Evolutionary conservation across 2,797 vertebrate genomes (phyloP).

Genomic region (Ceyx erithaca): DNA sequence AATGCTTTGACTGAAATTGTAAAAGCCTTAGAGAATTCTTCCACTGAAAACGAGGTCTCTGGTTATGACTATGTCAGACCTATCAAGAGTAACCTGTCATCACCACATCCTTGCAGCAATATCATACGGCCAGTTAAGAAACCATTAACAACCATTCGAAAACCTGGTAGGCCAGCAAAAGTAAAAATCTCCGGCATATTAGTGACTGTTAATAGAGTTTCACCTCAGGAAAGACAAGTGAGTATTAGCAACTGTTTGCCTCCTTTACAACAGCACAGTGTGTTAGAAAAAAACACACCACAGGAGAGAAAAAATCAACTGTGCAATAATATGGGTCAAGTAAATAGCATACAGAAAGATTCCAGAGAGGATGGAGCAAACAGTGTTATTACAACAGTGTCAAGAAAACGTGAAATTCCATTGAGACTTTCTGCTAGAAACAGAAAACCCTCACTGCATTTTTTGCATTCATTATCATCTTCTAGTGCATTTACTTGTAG

Average conservation of each 20-base stretch:
- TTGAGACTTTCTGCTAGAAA: conserved; percentile 88
- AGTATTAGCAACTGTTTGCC: conserved; percentile 84
- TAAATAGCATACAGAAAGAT: conserved; percentile 29
- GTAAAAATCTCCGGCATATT: conserved; percentile 95
- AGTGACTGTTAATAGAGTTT: conserved; percentile 88
- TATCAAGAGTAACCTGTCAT: conserved; percentile 79
- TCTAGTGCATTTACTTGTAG: conserved; percentile 85
- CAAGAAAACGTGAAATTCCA: conserved; percentile 67
- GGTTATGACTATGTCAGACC: conserved; percentile 82
- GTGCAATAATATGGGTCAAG: conserved; percentile 57
- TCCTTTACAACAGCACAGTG: conserved; percentile 69
- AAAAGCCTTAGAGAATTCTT: conserved; percentile 53
- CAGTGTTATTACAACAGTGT: not conserved
- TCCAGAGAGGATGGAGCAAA: conserved; percentile 27
- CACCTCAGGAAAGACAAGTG: conserved; percentile 90
- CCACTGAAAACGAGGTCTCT: conserved; percentile 60
- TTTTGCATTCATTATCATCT: conserved; percentile 89
- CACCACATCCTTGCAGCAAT: conserved; percentile 81
- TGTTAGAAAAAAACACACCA: conserved; percentile 71
- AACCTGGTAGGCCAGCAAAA: conserved; percentile 93
- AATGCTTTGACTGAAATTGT: conserved; percentile 37
- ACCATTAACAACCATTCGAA: conserved; percentile 82
- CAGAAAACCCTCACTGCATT: conserved; percentile 88
- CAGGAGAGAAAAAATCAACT: conserved; percentile 77
- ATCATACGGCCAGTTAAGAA: conserved; percentile 83